Evolutionary conservation across 2,797 vertebrate species (phyloP).

Genomic region (Gastrophryne carolinensis): DNA sequence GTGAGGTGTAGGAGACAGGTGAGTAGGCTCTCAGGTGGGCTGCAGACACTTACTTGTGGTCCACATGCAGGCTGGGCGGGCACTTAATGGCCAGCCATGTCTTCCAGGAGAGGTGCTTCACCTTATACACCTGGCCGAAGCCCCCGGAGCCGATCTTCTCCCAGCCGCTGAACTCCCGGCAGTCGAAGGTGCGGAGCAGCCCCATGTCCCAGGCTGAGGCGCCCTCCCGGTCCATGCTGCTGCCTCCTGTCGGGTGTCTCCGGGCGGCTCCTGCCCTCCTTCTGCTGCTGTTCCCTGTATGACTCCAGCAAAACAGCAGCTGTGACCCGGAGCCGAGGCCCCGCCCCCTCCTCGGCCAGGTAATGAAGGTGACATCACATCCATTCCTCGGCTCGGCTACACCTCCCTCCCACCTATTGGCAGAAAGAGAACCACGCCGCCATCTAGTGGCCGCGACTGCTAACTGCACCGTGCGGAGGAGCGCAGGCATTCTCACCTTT

Average conservation of each 20-base stretch:
- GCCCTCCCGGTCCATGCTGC: constrained; percentile 78
- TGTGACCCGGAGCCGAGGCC: too few relatives aligned
- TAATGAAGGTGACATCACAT: constrained; percentile 74
- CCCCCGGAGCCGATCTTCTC: constrained; percentile 96
- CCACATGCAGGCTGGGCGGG: constrained; percentile 91
- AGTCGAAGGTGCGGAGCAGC: constrained; percentile 86
- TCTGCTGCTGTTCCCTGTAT: constrained; percentile 20
- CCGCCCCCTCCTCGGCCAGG: constrained; percentile 72
- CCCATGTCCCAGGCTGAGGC: constrained; percentile 82
- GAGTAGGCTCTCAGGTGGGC: background rate
- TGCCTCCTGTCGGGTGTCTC: too few relatives aligned
- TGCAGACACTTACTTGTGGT: constrained; percentile 84
- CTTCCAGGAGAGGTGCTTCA: constrained; percentile 95
- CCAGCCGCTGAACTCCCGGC: constrained; percentile 86
- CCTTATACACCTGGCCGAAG: constrained; percentile 97
- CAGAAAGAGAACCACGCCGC: background rate
- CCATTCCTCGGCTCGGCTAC: too few relatives aligned
- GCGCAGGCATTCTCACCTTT: too few relatives aligned
- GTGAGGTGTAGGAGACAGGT: background rate
- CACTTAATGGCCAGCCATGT: constrained; percentile 97
- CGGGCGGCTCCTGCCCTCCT: constrained; percentile 45
- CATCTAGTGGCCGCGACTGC: background rate
- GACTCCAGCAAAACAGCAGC: too few relatives aligned
- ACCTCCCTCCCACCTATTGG: too few relatives aligned
- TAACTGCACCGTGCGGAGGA: background rate